Percentiles rank a stretch among this genome's conserved stretches.
These are phyloP conservation scores for Pelobates fuscus DNA, from an alignment of 2,113 vertebrate species.

Conservation along the genomic window DNA sequence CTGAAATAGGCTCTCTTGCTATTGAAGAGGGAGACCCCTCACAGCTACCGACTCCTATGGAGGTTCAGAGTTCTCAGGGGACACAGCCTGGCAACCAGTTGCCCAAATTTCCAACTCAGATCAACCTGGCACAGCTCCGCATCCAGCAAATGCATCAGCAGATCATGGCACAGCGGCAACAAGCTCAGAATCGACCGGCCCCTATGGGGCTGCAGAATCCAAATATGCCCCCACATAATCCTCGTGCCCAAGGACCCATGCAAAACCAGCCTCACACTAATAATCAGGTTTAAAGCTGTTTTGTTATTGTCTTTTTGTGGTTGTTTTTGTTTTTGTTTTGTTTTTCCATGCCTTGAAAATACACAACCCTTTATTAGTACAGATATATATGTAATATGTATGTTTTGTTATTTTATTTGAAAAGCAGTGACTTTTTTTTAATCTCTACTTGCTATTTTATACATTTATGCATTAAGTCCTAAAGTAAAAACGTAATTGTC, in stretches of 20 bases:
- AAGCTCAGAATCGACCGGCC: constrained; percentile 69
- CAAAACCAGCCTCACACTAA: constrained; percentile 66
- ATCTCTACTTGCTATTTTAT: too few species aligned
- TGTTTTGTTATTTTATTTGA: too few species aligned
- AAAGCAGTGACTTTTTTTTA: too few species aligned
- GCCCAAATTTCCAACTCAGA: constrained; percentile 79
- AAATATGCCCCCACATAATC: constrained; percentile 49
- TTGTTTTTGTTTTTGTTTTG: too few species aligned
- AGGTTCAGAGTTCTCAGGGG: constrained; percentile 67
- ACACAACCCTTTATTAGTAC: too few species aligned
- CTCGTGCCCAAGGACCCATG: constrained; percentile 70
- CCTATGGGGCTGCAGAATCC: constrained; percentile 51
- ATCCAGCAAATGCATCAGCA: constrained; percentile 84
- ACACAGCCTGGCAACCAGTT: constrained; percentile 72
- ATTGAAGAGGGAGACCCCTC: constrained; percentile 76
- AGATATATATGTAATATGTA: too few species aligned
- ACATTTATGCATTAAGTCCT: too few species aligned
- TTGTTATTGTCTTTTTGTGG: too few species aligned
- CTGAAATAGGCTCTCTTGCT: constrained; percentile 70
- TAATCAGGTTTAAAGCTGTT: constrained; percentile 70
- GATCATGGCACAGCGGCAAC: constrained; percentile 78
- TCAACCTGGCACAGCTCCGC: constrained; percentile 79
- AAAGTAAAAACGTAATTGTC: too few species aligned
- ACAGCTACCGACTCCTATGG: constrained; percentile 67
- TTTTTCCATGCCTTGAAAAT: too few species aligned